These are phyloP conservation scores for Anseranas semipalmata DNA, from an alignment of 2,113 vertebrate species.

Conservation along the genomic window DNA sequence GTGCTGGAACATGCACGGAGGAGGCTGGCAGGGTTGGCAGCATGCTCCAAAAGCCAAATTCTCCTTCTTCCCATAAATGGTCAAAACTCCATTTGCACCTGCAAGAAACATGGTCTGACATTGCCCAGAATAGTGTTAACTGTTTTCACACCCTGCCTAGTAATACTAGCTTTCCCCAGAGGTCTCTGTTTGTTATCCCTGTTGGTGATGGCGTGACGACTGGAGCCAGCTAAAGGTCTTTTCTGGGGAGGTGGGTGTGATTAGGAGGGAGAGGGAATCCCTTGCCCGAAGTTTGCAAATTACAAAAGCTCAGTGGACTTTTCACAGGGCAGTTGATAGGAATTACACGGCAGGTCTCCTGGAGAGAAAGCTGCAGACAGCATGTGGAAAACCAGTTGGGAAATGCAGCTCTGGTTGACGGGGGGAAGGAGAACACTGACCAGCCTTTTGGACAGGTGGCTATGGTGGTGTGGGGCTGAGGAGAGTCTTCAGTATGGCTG, in stretches of 20 bases:
- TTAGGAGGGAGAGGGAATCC: not conserved
- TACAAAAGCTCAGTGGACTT: not conserved
- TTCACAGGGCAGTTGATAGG: not conserved
- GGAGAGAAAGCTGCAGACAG: not conserved
- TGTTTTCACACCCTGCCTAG: constrained; percentile 2
- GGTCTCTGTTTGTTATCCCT: not conserved
- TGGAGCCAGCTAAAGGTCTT: not conserved
- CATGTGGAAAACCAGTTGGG: not conserved
- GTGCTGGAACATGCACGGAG: not conserved
- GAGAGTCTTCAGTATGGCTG: not conserved
- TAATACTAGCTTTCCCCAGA: not conserved
- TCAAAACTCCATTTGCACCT: constrained; percentile 14
- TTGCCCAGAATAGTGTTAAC: not conserved
- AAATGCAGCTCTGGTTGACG: not conserved
- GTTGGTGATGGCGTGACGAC: not conserved
- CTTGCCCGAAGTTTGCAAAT: not conserved
- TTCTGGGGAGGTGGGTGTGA: not conserved
- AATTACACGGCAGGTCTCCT: not conserved
- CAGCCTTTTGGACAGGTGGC: not conserved
- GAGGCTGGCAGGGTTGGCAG: not conserved
- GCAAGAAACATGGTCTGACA: not conserved
- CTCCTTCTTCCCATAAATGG: not conserved
- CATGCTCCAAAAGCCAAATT: not conserved
- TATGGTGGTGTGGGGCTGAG: not conserved
- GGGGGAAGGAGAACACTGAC: not conserved